Evolutionary conservation across 2,797 vertebrate genomes (phyloP).

Genomic region (Poecilia picta): DNA sequence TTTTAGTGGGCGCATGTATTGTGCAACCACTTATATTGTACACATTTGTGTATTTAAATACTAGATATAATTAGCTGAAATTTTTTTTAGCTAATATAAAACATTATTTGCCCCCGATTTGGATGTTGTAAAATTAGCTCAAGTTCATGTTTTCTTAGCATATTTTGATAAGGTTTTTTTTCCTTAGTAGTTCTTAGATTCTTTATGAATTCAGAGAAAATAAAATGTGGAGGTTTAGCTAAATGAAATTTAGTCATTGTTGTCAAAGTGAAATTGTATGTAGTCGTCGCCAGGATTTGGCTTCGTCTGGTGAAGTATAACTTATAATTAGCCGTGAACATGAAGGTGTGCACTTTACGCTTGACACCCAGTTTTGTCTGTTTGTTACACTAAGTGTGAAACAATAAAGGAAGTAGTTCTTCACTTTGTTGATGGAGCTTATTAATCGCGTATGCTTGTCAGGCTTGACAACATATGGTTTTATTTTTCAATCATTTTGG

Average conservation of each 20-base stretch:
- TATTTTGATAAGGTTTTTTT: neutral
- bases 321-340: neutral
- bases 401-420: neutral
- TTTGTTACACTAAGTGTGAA: neutral
- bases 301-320: neutral
- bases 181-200: neutral
- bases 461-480: neutral
- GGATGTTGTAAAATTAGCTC: conserved; percentile 22
- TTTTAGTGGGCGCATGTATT: neutral
- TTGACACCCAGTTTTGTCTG: neutral
- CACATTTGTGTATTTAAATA: conserved; percentile 39
- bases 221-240: neutral
- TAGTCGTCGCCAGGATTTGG: neutral
- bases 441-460: neutral
- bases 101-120: conserved; percentile 12
- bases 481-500: neutral
- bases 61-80: conserved; percentile 64
- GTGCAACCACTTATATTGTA: conserved; percentile 22
- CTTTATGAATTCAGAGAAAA: neutral
- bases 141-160: neutral
- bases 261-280: neutral
- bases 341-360: neutral
- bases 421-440: neutral
- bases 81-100: conserved; percentile 13
- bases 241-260: neutral